Percentiles rank a stretch among this genome's conserved stretches.
Conservation (phyloP, 2,888 invertebrate genomes). For the Brachyptera putata region DNA sequence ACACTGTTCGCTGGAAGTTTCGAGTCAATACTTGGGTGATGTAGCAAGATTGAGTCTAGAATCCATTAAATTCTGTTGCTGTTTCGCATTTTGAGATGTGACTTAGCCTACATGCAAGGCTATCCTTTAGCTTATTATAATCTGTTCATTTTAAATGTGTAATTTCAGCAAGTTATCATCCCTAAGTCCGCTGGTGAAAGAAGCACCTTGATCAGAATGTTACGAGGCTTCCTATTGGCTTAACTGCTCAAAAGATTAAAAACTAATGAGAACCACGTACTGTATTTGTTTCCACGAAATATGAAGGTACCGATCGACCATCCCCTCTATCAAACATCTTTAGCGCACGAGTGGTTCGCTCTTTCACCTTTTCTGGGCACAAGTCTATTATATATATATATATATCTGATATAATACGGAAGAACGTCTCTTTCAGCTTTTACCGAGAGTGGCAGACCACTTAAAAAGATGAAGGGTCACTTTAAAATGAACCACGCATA, state of each 20-base stretch:
- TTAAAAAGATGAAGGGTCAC: slow-evolving; percentile 7
- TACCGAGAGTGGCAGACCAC: slow-evolving; percentile 5
- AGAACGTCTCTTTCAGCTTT: slow-evolving; percentile 2
- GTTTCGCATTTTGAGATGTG: not conserved
- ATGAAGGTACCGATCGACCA: too few relatives aligned
- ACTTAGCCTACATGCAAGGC: not conserved
- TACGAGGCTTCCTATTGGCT: not conserved
- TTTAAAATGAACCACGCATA: not conserved
- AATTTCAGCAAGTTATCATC: not conserved
- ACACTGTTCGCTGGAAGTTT: too few relatives aligned
- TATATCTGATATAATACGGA: too few relatives aligned
- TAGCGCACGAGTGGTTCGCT: too few relatives aligned
- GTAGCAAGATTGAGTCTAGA: not conserved
- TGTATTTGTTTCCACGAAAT: too few relatives aligned
- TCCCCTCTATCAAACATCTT: too few relatives aligned
- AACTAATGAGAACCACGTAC: not conserved
- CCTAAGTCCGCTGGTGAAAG: too few relatives aligned
- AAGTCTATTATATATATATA: too few relatives aligned
- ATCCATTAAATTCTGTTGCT: not conserved
- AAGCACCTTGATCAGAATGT: too few relatives aligned
- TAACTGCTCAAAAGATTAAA: not conserved
- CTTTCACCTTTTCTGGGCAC: too few relatives aligned
- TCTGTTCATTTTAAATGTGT: not conserved
- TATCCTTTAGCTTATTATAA: not conserved
- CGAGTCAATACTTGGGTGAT: too few relatives aligned